phyloP scores from a whole-genome alignment of 2,888 invertebrate genomes.

The Drosophila siamana region DNA sequence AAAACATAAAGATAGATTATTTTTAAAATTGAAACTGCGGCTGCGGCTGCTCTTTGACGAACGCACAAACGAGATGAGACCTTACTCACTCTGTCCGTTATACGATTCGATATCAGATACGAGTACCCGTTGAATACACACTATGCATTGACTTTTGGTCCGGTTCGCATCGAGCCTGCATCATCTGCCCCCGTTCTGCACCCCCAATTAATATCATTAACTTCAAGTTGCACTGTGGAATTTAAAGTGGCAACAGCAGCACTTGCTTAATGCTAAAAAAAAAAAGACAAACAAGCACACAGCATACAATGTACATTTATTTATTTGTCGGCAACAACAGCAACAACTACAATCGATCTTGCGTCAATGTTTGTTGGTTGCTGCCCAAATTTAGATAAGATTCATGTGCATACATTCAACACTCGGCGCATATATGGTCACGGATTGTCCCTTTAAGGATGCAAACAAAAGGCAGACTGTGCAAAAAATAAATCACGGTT shows the following conservation, averaged over 20 bases:
- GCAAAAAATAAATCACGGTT: not conserved
- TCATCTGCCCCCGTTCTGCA: constrained; percentile 1
- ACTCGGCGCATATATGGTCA: constrained; percentile 36
- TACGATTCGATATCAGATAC: not conserved
- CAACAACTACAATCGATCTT: constrained; percentile 62
- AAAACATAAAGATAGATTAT: constrained; percentile 60
- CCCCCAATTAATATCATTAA: constrained; percentile 43
- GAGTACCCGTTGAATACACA: constrained; percentile 1
- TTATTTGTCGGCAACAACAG: constrained; percentile 9
- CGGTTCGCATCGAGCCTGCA: constrained; percentile 24
- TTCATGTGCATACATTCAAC: constrained; percentile 8
- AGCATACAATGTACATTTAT: constrained; percentile 25
- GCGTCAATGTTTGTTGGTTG: constrained; percentile 57
- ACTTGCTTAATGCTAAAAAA: constrained; percentile 44
- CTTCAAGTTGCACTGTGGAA: constrained; percentile 54
- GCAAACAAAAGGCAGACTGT: constrained; percentile 9
- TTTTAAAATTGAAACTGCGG: constrained; percentile 26
- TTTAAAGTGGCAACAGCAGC: constrained; percentile 64
- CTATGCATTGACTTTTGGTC: constrained; percentile 18
- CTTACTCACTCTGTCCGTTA: not conserved
- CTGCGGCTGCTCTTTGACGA: constrained; percentile 15
- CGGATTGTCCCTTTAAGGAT: constrained; percentile 20
- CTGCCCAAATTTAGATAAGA: constrained; percentile 43
- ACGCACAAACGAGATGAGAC: constrained; percentile 8
- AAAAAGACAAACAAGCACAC: constrained; percentile 24